A percentile compares a stretch with the other conserved stretches of the same genome.
phyloP scores from a whole-genome alignment of 2,113 vertebrate species.

The Saguinus midas region DNA sequence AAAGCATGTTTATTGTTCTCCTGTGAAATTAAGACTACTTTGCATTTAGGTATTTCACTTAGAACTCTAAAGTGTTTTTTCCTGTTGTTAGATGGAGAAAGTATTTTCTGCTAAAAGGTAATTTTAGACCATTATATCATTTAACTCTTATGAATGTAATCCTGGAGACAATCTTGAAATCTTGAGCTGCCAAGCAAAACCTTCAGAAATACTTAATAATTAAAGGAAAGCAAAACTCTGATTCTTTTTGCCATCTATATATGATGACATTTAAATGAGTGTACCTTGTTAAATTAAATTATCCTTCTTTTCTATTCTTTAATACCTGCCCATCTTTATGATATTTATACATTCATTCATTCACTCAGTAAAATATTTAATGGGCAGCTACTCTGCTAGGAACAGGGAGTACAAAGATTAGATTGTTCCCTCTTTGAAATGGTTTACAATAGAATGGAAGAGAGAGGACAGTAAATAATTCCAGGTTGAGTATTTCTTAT shows the following conservation, averaged over 20 bases:
- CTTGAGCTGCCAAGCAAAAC: background rate
- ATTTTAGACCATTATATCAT: slow-evolving; percentile 25
- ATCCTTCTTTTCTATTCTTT: background rate
- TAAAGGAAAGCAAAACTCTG: background rate
- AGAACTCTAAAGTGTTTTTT: slow-evolving; percentile 40
- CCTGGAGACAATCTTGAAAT: slow-evolving; percentile 31
- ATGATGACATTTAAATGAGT: background rate
- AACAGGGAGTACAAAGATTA: background rate
- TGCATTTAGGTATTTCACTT: background rate
- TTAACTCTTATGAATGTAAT: slow-evolving; percentile 42
- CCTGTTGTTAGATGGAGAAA: background rate
- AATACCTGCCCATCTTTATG: background rate
- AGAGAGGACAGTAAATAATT: background rate
- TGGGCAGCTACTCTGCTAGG: background rate
- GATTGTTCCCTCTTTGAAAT: background rate
- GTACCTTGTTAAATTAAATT: background rate
- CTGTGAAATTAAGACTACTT: slow-evolving; percentile 15
- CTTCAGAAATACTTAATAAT: slow-evolving; percentile 41
- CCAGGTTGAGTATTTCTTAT: background rate
- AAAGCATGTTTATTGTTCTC: background rate
- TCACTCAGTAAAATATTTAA: background rate
- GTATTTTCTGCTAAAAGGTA: slow-evolving; percentile 37
- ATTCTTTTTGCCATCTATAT: background rate
- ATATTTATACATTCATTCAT: background rate
- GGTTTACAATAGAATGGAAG: background rate